Evolutionary conservation across 53 echinoderm and acorn worm genomes (phyloP).

Genomic region (Luidia sarsii): DNA sequence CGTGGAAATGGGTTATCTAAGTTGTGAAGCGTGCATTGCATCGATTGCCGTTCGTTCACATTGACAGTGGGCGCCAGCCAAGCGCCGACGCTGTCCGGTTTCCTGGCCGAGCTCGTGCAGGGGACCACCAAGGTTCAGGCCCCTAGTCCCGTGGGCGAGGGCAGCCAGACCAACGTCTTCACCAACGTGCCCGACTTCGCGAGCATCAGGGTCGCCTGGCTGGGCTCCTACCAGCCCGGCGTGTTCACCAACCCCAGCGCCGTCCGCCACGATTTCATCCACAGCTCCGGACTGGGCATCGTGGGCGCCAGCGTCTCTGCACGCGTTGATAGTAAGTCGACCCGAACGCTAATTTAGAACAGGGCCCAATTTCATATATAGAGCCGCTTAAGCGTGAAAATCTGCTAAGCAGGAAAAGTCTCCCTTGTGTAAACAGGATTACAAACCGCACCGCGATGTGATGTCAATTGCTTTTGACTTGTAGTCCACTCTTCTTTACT

Average conservation of each 20-base stretch:
- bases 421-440: too few relatives aligned
- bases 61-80: background rate
- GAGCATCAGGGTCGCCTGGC: background rate
- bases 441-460: too few relatives aligned
- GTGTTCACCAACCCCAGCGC: background rate
- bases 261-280: background rate
- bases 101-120: background rate
- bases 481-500: too few relatives aligned
- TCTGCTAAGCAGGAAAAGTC: too few relatives aligned
- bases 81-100: background rate
- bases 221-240: conserved; percentile 4
- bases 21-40: too few relatives aligned
- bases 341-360: too few relatives aligned
- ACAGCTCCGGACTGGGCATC: background rate
- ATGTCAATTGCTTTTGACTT: too few relatives aligned
- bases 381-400: too few relatives aligned
- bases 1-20: too few relatives aligned
- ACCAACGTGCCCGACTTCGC: conserved; percentile 8
- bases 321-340: background rate
- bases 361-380: too few relatives aligned
- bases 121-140: conserved; percentile 5
- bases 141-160: background rate
- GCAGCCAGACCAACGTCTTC: background rate
- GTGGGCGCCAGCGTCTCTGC: background rate
- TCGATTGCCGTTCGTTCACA: too few relatives aligned